Conservation (phyloP, 2,797 vertebrate genomes). For the Podargus strigoides region DNA sequence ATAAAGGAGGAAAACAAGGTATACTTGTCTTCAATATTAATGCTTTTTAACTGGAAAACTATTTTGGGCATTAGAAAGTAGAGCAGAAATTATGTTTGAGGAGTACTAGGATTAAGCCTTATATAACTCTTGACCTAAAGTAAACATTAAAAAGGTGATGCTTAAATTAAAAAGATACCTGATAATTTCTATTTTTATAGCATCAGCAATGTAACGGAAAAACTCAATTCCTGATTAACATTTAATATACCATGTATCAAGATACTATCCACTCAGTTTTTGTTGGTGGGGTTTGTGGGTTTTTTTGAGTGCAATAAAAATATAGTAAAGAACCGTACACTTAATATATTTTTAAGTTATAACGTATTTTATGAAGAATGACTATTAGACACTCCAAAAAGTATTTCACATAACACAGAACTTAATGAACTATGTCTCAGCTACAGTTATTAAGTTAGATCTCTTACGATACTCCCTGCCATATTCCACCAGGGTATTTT, state of each 20-base stretch:
- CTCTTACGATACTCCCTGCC: neutral
- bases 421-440: neutral
- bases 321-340: neutral
- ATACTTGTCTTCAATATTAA: neutral
- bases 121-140: slow-evolving; percentile 1
- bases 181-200: neutral
- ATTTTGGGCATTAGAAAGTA: slow-evolving; percentile 11
- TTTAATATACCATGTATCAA: neutral
- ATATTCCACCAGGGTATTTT: neutral
- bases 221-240: neutral
- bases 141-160: neutral
- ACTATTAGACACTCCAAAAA: neutral
- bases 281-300: neutral
- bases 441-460: neutral
- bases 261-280: neutral
- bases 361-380: neutral
- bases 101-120: neutral
- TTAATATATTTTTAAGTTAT: neutral
- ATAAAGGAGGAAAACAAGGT: neutral
- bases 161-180: neutral
- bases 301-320: neutral
- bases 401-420: neutral
- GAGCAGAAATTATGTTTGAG: slow-evolving; percentile 6
- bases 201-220: neutral
- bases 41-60: neutral